These are phyloP conservation scores for Lota lota DNA, from an alignment of 2,113 vertebrate species.

Conservation along the genomic window DNA sequence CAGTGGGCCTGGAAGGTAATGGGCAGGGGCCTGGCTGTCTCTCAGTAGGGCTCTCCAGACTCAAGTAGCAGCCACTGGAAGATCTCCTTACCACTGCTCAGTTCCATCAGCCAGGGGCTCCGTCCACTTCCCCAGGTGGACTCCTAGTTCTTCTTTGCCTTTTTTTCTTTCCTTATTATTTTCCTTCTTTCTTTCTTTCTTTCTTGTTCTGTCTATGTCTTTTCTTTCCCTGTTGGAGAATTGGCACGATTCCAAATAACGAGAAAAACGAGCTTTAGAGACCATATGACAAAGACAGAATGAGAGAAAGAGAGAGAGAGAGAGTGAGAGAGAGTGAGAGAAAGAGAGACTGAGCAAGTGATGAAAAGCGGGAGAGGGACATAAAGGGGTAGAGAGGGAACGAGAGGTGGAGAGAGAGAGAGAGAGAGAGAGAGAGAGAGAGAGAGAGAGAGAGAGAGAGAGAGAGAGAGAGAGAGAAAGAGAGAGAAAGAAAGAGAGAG, in stretches of 20 bases:
- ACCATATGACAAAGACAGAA: conserved; percentile 1
- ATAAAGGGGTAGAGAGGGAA: no score
- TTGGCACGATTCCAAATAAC: neutral
- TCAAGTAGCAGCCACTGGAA: conserved; percentile 2
- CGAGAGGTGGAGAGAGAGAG: neutral
- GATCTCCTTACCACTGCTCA: conserved; percentile 21
- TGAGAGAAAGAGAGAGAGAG: conserved; percentile 10
- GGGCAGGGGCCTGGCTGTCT: conserved; percentile 12
- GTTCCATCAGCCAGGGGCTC: conserved; percentile 19
- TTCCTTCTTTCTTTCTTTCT: no score
- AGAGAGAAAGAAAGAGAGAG: conserved; percentile 31
- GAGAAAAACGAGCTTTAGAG: neutral
- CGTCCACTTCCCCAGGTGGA: no score
- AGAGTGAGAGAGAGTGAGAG: conserved; percentile 34
- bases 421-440: conserved; percentile 25
- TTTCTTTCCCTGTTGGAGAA: neutral
- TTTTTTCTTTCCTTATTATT: no score
- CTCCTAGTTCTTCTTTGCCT: no score
- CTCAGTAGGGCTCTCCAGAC: conserved; percentile 4
- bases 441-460: conserved; percentile 25
- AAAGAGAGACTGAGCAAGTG: conserved; percentile 13
- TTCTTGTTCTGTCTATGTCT: neutral
- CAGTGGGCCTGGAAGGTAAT: conserved; percentile 11
- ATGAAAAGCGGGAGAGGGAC: conserved; percentile 24
- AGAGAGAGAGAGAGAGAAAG: conserved; percentile 10